These are phyloP conservation scores for Diorhabda sublineata DNA, from an alignment of 1,140 invertebrate species.

Conservation along the genomic window DNA sequence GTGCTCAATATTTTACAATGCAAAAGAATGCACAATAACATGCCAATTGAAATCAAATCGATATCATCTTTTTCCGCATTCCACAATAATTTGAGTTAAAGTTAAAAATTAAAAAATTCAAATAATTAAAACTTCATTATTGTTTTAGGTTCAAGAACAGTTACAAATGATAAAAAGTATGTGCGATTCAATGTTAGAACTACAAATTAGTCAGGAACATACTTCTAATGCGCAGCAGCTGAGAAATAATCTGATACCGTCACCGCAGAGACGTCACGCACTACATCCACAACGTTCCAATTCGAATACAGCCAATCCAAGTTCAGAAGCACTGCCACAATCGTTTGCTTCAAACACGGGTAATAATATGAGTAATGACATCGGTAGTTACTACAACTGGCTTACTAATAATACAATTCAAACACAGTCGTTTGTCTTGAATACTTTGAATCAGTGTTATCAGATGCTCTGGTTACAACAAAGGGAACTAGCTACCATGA, in stretches of 20 bases:
- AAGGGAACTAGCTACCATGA: conserved; percentile 45
- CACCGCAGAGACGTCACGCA: conserved; percentile 34
- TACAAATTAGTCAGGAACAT: conserved; percentile 26
- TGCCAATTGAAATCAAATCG: too few species aligned
- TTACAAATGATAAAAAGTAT: conserved; percentile 43
- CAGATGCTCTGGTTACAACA: conserved; percentile 51
- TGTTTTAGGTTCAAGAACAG: conserved; percentile 43
- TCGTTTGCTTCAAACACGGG: conserved; percentile 8
- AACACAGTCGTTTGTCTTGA: conserved; percentile 48
- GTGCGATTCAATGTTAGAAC: conserved; percentile 44
- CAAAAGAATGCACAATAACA: too few species aligned
- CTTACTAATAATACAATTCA: conserved; percentile 44
- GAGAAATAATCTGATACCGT: conserved; percentile 42
- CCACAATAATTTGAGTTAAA: too few species aligned
- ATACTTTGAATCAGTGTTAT: conserved; percentile 50
- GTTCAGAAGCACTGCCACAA: conserved; percentile 24
- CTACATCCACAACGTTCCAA: conserved; percentile 32
- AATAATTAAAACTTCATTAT: background rate
- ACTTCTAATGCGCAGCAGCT: conserved; percentile 32
- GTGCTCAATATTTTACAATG: too few species aligned
- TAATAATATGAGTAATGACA: conserved; percentile 16
- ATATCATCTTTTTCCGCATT: too few species aligned
- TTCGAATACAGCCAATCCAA: conserved; percentile 33
- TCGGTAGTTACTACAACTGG: conserved; percentile 38
- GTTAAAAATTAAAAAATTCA: too few species aligned